These are phyloP conservation scores for Eristalinus aeneus DNA, from an alignment of 2,888 invertebrate genomes.

Conservation along the genomic window DNA sequence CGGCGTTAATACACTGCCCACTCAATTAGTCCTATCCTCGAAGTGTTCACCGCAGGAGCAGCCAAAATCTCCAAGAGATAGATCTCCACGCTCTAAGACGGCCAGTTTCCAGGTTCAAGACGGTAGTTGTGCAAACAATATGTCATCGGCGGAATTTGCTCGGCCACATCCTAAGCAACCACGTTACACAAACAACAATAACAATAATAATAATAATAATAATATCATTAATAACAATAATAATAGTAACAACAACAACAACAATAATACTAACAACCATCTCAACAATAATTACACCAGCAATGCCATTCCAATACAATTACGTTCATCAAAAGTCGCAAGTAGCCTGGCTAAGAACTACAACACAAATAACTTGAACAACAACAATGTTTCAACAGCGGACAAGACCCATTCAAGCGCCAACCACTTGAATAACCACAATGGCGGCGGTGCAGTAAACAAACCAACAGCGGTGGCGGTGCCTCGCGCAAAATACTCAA, in stretches of 20 bases:
- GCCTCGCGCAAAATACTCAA: slow-evolving; percentile 68
- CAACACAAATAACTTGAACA: slow-evolving; percentile 54
- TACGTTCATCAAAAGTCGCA: slow-evolving; percentile 64
- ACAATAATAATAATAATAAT: slow-evolving; percentile 58
- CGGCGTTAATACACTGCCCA: slow-evolving; percentile 50
- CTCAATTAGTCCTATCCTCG: slow-evolving; percentile 55
- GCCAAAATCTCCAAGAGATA: slow-evolving; percentile 65
- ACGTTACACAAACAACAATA: slow-evolving; percentile 68
- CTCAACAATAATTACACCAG: slow-evolving; percentile 54
- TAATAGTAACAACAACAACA: slow-evolving; percentile 60
- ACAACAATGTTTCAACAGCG: slow-evolving; percentile 31
- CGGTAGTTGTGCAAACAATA: slow-evolving; percentile 65
- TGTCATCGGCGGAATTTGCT: slow-evolving; percentile 75
- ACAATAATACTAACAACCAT: slow-evolving; percentile 62
- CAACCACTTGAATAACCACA: slow-evolving; percentile 41
- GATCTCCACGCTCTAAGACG: slow-evolving; percentile 64
- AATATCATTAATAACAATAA: slow-evolving; percentile 58
- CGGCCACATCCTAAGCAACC: slow-evolving; percentile 75
- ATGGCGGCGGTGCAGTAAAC: slow-evolving; percentile 15
- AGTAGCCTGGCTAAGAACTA: slow-evolving; percentile 44
- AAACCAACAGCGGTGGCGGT: slow-evolving; percentile 35
- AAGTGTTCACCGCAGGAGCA: slow-evolving; percentile 68
- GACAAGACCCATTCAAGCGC: slow-evolving; percentile 55
- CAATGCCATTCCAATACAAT: slow-evolving; percentile 73
- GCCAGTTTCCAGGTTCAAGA: slow-evolving; percentile 70